A percentile compares a stretch with the other conserved stretches of the same genome.
phyloP scores from a whole-genome alignment of 2,797 vertebrate genomes.

The Sebastes oblongus region DNA sequence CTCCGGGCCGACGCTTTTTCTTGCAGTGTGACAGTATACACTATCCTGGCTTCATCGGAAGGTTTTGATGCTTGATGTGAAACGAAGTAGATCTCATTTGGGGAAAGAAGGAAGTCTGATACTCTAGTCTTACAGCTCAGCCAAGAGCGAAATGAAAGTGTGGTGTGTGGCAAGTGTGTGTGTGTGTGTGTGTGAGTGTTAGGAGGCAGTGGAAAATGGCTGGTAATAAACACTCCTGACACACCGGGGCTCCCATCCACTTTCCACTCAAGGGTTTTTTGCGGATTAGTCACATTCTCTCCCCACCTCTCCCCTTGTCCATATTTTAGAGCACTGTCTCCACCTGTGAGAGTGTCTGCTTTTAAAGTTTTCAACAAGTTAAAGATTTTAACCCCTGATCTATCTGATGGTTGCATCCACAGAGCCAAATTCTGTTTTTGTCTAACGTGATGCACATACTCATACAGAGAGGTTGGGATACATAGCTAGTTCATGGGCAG shows the following conservation, averaged over 20 bases:
- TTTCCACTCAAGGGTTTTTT: conserved; percentile 53
- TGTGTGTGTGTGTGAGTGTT: conserved; percentile 9
- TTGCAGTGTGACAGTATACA: conserved; percentile 15
- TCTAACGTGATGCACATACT: not conserved
- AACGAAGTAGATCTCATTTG: conserved; percentile 77
- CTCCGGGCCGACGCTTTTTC: conserved; percentile 40
- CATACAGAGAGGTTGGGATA: not conserved
- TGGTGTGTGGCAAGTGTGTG: conserved; percentile 16
- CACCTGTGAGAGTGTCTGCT: conserved; percentile 22
- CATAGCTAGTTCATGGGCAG: not conserved
- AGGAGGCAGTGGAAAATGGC: conserved; percentile 66
- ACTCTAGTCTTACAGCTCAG: conserved; percentile 69
- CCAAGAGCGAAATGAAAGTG: conserved; percentile 74
- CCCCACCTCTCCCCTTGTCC: conserved; percentile 13
- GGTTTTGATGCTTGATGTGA: conserved; percentile 75
- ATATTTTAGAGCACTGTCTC: conserved; percentile 25
- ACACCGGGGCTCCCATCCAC: conserved; percentile 62
- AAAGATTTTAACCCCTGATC: conserved; percentile 6
- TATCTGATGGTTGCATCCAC: not conserved
- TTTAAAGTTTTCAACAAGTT: conserved; percentile 20
- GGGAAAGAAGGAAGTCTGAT: conserved; percentile 64
- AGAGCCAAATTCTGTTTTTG: not conserved
- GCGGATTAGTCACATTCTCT: conserved; percentile 55
- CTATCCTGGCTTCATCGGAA: conserved; percentile 66
- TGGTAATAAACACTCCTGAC: conserved; percentile 77